phyloP scores from a whole-genome alignment of 2,113 vertebrate species.

The Mohoua ochrocephala region DNA sequence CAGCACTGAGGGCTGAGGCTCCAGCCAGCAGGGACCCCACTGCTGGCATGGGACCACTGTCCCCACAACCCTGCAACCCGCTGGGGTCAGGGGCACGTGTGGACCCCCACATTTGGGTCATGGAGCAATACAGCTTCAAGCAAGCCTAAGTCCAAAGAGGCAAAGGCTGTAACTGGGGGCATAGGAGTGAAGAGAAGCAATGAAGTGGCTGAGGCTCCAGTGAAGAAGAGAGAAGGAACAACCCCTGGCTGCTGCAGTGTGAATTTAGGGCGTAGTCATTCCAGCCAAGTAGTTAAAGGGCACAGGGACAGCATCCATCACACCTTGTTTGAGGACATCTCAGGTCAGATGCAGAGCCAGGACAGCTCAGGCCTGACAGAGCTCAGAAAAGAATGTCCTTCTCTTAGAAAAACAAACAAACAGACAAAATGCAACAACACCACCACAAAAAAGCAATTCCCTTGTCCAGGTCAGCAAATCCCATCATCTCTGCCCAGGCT shows the following conservation, averaged over 20 bases:
- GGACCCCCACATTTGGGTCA: not conserved
- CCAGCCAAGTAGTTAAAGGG: not conserved
- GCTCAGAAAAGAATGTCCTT: not conserved
- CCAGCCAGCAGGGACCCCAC: not conserved
- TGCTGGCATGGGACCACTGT: fast-evolving
- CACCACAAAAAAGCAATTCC: not conserved
- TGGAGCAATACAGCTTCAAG: not conserved
- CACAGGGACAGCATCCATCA: not conserved
- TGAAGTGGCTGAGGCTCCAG: not conserved
- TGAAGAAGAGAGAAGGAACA: not conserved
- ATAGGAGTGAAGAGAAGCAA: fast-evolving
- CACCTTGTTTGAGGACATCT: not conserved
- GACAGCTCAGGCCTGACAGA: not conserved
- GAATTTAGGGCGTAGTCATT: not conserved
- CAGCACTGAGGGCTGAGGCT: not conserved
- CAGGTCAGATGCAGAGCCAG: not conserved
- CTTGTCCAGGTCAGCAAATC: not conserved
- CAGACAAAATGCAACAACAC: not conserved
- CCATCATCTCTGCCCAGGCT: not conserved
- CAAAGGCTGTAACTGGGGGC: not conserved
- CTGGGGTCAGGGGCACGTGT: fast-evolving
- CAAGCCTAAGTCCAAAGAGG: not conserved
- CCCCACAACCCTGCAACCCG: fast-evolving
- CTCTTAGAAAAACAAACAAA: not conserved
- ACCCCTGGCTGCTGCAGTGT: not conserved